phyloP scores from a whole-genome alignment of 2,888 invertebrate genomes.

The Tridacna crocea region DNA sequence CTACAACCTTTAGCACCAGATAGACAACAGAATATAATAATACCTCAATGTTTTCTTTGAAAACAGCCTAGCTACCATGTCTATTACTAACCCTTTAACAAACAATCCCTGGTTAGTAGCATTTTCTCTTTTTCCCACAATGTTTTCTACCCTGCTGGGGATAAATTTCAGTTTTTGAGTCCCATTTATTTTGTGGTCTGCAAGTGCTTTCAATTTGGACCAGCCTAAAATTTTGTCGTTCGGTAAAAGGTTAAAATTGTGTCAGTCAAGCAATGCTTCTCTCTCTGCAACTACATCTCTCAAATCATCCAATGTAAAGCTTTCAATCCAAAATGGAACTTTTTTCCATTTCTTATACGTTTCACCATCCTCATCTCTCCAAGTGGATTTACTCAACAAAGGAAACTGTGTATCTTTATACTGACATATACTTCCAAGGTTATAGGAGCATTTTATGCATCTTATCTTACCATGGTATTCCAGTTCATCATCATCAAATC shows the following conservation, averaged over 20 bases:
- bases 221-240: too few species aligned
- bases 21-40: neutral
- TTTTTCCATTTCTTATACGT: constrained; percentile 64
- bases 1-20: neutral
- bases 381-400: constrained; percentile 51
- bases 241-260: too few species aligned
- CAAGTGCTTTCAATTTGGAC: too few species aligned
- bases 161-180: too few species aligned
- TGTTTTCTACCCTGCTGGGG: too few species aligned
- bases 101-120: too few species aligned
- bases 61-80: neutral
- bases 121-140: too few species aligned
- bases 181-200: too few species aligned
- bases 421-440: constrained; percentile 52
- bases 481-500: constrained; percentile 41
- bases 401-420: constrained; percentile 56
- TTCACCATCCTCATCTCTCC: constrained; percentile 40
- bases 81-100: too few species aligned
- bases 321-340: constrained; percentile 45
- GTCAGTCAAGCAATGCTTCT: neutral
- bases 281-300: constrained; percentile 27
- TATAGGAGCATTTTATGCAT: constrained; percentile 50
- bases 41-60: neutral
- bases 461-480: constrained; percentile 44
- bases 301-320: constrained; percentile 50